Conservation (phyloP, 2,797 vertebrate species). For the Hydrolagus colliei region DNA sequence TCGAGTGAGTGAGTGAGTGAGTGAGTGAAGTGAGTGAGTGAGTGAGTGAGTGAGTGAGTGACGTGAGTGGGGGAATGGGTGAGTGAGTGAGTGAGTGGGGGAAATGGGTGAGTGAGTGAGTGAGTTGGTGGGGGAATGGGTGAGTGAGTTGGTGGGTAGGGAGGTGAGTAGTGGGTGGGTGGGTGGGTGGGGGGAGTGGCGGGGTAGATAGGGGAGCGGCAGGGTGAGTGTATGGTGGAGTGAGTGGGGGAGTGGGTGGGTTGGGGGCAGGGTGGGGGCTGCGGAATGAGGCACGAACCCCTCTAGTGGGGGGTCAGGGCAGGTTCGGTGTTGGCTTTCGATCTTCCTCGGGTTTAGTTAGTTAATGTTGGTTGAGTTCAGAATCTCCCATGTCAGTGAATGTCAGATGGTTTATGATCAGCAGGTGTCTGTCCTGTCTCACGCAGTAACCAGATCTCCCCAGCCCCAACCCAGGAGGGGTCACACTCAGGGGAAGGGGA, state of each 20-base stretch:
- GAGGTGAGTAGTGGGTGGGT: too few relatives aligned
- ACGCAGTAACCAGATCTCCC: neutral
- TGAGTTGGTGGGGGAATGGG: too few relatives aligned
- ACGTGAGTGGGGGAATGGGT: too few relatives aligned
- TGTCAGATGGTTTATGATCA: conserved; percentile 27
- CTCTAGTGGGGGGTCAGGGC: neutral
- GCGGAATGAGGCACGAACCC: too few relatives aligned
- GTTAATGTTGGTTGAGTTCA: conserved; percentile 10
- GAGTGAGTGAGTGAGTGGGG: too few relatives aligned
- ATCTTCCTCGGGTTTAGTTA: conserved; percentile 2
- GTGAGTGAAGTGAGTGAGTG: too few relatives aligned
- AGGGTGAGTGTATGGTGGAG: neutral
- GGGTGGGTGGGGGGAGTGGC: too few relatives aligned
- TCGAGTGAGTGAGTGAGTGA: too few relatives aligned
- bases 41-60: too few relatives aligned
- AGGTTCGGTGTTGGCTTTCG: conserved; percentile 16
- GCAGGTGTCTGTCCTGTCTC: conserved; percentile 5
- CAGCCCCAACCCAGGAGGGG: neutral
- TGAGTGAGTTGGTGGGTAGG: too few relatives aligned
- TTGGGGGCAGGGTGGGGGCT: neutral
- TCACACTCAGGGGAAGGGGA: neutral
- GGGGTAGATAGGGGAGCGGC: too few relatives aligned
- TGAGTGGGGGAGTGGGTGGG: neutral
- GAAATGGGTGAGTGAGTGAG: too few relatives aligned
- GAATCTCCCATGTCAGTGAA: conserved; percentile 23